Evolutionary conservation across 2,888 invertebrate genomes (phyloP), one percentile per base, ranked within the genome.

Genomic region (Sclerodermus sp.): DNA sequence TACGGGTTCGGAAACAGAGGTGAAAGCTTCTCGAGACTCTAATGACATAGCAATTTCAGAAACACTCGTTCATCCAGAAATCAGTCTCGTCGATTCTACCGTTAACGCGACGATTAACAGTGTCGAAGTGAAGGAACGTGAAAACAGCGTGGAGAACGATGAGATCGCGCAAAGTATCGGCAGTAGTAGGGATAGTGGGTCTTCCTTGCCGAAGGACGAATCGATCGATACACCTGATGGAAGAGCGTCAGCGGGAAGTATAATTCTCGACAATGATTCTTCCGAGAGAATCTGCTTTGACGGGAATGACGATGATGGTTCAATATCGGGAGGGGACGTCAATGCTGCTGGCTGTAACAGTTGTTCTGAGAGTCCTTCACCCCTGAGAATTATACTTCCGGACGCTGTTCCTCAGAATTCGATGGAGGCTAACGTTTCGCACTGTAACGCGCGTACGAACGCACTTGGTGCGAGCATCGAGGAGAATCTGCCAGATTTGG

Each of bases 1-100:
- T 67, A 83, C 84, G 29, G 85, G 84, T 70, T 84, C 84, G 49
- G 87, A 88, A 79, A 88, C 88, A 64, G 88, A 88, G 87, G 88
- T 88, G 85, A 82, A 83, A 79, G 70, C 68, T 57, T 66, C 57
- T 55, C 60, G 57, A 62, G 58, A 57, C 53, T 59, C 50, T 62
- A 47, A 60, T 57, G 56, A 66, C 61, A 61, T 45, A 40, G 38
- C 53, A 49, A 45, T 41, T 53, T 52, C 57, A 50, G 55, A 60
- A 39, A 42, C 53, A 43, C 23, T 47, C 17, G 45, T 46, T 34
- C 34, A 31, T 46, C 44, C 45, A 9, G 54, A 60, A 34, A 54
- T 44, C 23, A 42, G 32, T 49, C 31, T 50, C 9, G 15, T 45
- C 16, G 41, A 45, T 10, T 40, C 39, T 14, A 39, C 37, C 10